Evolutionary conservation across 2,888 invertebrate genomes (phyloP).

Genomic region (Hemithea aestivaria): DNA sequence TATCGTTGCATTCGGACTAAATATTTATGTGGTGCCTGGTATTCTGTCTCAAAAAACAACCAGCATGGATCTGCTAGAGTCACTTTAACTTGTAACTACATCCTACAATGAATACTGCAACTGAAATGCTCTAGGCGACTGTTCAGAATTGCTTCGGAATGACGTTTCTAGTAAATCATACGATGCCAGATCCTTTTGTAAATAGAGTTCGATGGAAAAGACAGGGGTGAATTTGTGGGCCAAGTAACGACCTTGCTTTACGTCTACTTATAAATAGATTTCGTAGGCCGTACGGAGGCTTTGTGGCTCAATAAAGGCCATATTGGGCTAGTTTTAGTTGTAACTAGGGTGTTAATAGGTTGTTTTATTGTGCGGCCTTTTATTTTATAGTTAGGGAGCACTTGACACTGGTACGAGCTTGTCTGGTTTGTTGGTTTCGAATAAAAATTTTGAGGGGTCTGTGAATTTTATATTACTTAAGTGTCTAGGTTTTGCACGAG

Average conservation of each 20-base stretch:
- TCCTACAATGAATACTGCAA: neutral
- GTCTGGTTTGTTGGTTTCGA: neutral
- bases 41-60: slow-evolving; percentile 6
- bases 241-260: slow-evolving; percentile 30
- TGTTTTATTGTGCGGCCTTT: slow-evolving; percentile 10
- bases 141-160: slow-evolving; percentile 7
- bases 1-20: slow-evolving; percentile 9
- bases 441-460: too few species aligned
- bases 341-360: slow-evolving; percentile 16
- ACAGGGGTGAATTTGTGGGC: slow-evolving; percentile 53
- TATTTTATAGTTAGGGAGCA: slow-evolving; percentile 3
- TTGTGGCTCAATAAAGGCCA: slow-evolving; percentile 17
- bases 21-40: slow-evolving; percentile 17
- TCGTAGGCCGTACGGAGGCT: slow-evolving; percentile 10
- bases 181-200: slow-evolving; percentile 36
- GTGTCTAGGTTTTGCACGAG: too few species aligned
- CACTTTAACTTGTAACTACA: too few species aligned
- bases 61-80: neutral
- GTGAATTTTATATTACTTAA: too few species aligned
- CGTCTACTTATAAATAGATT: slow-evolving; percentile 27
- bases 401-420: neutral
- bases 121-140: neutral
- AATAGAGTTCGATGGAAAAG: slow-evolving; percentile 40
- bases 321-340: slow-evolving; percentile 11
- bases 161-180: slow-evolving; percentile 28